Evolutionary conservation across 2,888 invertebrate species (phyloP), one percentile per base, ranked within the genome.

Genomic region (Drosophila borealis): DNA sequence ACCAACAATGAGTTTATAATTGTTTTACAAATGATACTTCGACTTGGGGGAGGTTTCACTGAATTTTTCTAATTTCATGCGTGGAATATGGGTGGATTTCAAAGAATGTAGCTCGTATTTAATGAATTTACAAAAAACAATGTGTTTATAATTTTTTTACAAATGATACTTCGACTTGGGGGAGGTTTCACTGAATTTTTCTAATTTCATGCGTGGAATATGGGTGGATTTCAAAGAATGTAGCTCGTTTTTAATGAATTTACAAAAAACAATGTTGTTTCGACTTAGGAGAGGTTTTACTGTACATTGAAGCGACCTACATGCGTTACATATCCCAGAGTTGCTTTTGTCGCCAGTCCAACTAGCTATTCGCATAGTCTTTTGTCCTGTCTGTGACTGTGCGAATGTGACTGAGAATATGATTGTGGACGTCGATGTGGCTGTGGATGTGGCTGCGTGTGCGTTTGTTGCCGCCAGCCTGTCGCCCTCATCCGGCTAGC

Each of bases 401-500:
- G 50, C 13, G 44, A 33, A 14, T 61, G 14, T 29, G 25, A 39
- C 9, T 61, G 44, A 29, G 51, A n/a, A 17, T 54, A 42, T 11
- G 39, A 37, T 9, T 59, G 51, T 19, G 71, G 70, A 50, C 71
- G 67, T 9, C 39, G 2, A 9, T 56, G 46, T 53, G 37, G 10
- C 0, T 53, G 25, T 62, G 37, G 8, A 11, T 42, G 53, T 33
- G 56, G 33, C 21, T 62, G 73, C 65, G 73, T 76, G 72, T 78
- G 75, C 66, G 66, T 70, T 56, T 65, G 4, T 17, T 61, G 78
- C 54, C 84, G 83, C 51, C 85, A 69, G 48, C n/a, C 11, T 59
- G 85, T 68, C 85, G 89, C 89, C 83, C 34, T 42, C 44, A 50
- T 10, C 42, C 74, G 72, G 82, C 75, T 78, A 75, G 74, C n/a